Percentiles rank a stretch among this genome's conserved stretches.
Evolutionary conservation across 2,113 vertebrate species (phyloP).

Genomic region (Sturnira hondurensis): DNA sequence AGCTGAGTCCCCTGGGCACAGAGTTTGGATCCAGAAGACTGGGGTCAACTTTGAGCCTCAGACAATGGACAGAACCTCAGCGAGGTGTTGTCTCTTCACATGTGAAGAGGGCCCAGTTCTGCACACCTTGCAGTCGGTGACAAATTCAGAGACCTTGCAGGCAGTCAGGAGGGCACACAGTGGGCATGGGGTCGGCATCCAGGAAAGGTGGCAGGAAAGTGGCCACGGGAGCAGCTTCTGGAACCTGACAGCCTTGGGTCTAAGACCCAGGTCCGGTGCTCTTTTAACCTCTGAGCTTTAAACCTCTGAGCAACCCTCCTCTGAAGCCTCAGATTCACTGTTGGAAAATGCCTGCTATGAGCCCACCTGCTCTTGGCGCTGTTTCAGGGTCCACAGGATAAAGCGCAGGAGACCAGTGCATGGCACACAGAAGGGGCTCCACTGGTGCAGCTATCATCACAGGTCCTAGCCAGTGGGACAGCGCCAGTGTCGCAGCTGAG

Average conservation of each 20-base stretch:
- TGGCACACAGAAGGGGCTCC: neutral
- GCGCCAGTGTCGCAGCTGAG: neutral
- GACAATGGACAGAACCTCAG: neutral
- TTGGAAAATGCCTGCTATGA: neutral
- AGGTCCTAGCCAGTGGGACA: neutral
- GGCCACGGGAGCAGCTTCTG: neutral
- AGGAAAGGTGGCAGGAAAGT: neutral
- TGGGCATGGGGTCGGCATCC: too few relatives aligned
- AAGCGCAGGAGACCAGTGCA: neutral
- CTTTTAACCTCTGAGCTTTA: neutral
- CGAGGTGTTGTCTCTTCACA: neutral
- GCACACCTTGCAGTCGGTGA: neutral
- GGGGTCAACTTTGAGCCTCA: neutral
- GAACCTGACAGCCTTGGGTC: neutral
- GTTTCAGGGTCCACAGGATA: neutral
- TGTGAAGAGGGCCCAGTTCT: neutral
- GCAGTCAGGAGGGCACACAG: too few relatives aligned
- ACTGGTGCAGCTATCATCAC: neutral
- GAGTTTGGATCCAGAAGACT: neutral
- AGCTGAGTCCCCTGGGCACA: neutral
- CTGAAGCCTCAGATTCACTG: neutral
- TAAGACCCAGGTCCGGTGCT: neutral
- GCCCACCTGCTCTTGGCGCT: neutral
- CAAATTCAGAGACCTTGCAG: too few relatives aligned
- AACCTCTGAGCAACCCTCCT: neutral